Evolutionary conservation across 2,888 invertebrate genomes (phyloP), one percentile per base, ranked within the genome.

Genomic region (Taphrorychus bicolor): DNA sequence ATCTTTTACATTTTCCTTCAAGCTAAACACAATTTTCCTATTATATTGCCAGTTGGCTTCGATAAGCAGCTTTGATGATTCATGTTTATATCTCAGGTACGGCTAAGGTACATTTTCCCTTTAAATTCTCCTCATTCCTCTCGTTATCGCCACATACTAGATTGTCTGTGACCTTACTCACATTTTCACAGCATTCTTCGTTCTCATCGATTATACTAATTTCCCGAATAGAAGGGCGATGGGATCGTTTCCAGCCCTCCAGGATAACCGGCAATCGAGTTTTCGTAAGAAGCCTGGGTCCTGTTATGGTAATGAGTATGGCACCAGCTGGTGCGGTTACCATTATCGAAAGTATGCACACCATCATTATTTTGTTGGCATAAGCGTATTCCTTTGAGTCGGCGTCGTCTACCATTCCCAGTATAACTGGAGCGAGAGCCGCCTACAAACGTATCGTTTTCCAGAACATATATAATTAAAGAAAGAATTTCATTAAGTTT

Each of bases 161-260:
- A 11, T 32, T 32, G 11, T 32, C 32, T 3, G 32, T 32, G 11
- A 3, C 32, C 1, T 32, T 7, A 3, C n/a, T n/a, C n/a, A 11
- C 32, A 32, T 32, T 32, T 1, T 72, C 69, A 5, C 57, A 49
- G 72, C 91, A 87, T 72, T 92, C 92, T 72, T 91, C 87, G 72
- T 92, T 92, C 78, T 93, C 93, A 77, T 93, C 91, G 79, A 93
- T 92, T 80, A 94, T 93, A 71, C 93, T 92, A 70, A 94, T 94
- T 80, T 94, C 94, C 54, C 94, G 87, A 62, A 94, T 91, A 0
- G 94, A 94, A 16, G 61, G 61, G 68, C 93, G 85, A 77, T 93
- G 91, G 53, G 91, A 90, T 72, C 92, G 87, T 16, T 91, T 87
- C 93, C 94, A 93, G 63, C 91, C 91, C 83, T 90, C 89, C 82